Percentiles rank a stretch among this genome's conserved stretches.
phyloP scores from a whole-genome alignment of 2,888 invertebrate species.

The Acrobasis repandana region DNA sequence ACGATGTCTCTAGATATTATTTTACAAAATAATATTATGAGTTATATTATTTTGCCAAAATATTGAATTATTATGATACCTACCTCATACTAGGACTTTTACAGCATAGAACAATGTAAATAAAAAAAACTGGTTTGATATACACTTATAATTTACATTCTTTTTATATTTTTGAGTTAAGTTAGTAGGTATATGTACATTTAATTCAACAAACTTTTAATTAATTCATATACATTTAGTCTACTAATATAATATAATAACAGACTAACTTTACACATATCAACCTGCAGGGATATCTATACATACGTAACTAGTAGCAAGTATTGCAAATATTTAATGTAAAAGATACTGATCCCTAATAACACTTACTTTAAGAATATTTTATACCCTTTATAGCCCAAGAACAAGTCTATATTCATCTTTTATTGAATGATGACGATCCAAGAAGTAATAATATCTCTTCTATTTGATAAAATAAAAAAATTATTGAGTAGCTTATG shows the following conservation, averaged over 20 bases:
- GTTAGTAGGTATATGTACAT: slow-evolving; percentile 61
- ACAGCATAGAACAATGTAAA: slow-evolving; percentile 20
- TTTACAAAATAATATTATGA: no score
- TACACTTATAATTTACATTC: slow-evolving; percentile 50
- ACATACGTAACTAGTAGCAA: slow-evolving; percentile 36
- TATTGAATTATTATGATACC: no score
- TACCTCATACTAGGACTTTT: not conserved
- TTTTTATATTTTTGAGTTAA: slow-evolving; percentile 51
- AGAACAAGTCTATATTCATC: slow-evolving; percentile 28
- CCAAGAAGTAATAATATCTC: no score
- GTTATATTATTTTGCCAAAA: no score
- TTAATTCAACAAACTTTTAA: slow-evolving; percentile 65
- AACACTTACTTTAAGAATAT: slow-evolving; percentile 37
- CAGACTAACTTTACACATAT: slow-evolving; percentile 45
- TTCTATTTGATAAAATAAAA: no score
- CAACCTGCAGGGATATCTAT: slow-evolving; percentile 41
- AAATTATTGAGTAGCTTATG: no score
- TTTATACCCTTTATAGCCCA: slow-evolving; percentile 50
- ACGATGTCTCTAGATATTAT: no score
- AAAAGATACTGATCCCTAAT: slow-evolving; percentile 52
- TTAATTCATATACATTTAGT: slow-evolving; percentile 48
- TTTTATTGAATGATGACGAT: not conserved
- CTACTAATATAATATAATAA: slow-evolving; percentile 40
- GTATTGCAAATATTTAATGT: slow-evolving; percentile 32
- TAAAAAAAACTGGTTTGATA: slow-evolving; percentile 26